Evolutionary conservation across 2,797 vertebrate species (phyloP).

Genomic region (Pangasius larnaudii): DNA sequence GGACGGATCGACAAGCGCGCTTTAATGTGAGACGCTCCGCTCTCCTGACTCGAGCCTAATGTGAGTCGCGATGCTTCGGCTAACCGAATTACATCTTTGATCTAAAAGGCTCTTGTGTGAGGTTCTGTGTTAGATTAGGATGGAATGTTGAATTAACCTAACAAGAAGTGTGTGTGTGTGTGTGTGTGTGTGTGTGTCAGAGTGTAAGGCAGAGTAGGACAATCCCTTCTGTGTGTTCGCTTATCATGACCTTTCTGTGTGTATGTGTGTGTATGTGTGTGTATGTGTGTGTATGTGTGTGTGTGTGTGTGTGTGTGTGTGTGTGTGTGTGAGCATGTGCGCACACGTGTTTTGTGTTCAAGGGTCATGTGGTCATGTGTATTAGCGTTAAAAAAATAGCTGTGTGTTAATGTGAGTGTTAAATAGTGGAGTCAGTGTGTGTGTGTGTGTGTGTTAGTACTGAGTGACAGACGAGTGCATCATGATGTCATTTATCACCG

Average conservation of each 20-base stretch:
- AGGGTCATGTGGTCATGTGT: too few relatives aligned
- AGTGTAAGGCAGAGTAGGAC: background rate
- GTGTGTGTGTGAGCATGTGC: too few relatives aligned
- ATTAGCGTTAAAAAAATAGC: too few relatives aligned
- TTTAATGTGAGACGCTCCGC: background rate
- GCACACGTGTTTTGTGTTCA: too few relatives aligned
- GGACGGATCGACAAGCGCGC: background rate
- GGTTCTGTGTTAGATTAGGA: background rate
- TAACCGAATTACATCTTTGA: background rate
- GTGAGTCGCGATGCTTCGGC: background rate
- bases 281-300: too few relatives aligned
- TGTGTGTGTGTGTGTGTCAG: background rate
- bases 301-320: too few relatives aligned
- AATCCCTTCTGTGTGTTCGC: background rate
- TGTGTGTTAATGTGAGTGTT: too few relatives aligned
- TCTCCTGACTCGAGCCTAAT: background rate
- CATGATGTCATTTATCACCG: background rate
- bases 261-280: too few relatives aligned
- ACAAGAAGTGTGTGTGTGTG: background rate
- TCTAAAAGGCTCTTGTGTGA: background rate
- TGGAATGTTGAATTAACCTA: background rate
- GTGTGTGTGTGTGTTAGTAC: background rate
- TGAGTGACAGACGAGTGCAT: background rate
- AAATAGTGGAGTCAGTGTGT: background rate
- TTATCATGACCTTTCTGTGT: background rate